Conservation (phyloP, 2,113 vertebrate genomes). For the Pampusana beccarii region DNA sequence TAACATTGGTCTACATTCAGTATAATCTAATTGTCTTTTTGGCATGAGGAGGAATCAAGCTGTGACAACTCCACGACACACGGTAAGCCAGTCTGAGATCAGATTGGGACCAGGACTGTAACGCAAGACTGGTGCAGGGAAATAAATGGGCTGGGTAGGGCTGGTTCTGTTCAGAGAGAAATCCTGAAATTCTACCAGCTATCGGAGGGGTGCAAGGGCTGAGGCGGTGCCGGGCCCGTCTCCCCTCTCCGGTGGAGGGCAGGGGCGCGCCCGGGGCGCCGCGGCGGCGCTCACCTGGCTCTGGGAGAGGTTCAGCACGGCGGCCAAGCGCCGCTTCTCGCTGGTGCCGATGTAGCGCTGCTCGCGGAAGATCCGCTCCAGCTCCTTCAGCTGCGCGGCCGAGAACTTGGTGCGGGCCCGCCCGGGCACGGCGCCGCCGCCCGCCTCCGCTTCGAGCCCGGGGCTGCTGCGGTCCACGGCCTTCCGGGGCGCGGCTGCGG, state of each 20-base stretch:
- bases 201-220: not conserved
- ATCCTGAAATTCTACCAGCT: too few species aligned
- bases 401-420: conserved; percentile 83
- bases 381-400: conserved; percentile 77
- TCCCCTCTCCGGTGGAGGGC: not conserved
- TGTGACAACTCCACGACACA: accelerated
- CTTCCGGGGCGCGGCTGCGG: not conserved
- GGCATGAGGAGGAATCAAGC: not conserved
- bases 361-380: conserved; percentile 83
- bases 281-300: conserved; percentile 75
- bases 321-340: conserved; percentile 78
- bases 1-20: not conserved
- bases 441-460: not conserved
- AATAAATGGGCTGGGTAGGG: not conserved
- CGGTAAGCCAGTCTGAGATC: too few species aligned
- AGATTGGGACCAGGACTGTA: not conserved
- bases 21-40: not conserved
- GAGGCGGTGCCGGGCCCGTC: too few species aligned
- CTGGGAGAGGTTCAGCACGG: conserved; percentile 79
- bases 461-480: conserved; percentile 31
- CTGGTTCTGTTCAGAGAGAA: not conserved
- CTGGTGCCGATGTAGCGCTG: conserved; percentile 82
- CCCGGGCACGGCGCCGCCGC: not conserved
- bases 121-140: too few species aligned
- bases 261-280: not conserved